A percentile compares a stretch with the other conserved stretches of the same genome.
Evolutionary conservation across 2,113 vertebrate genomes (phyloP).

Genomic region (Danionella cerebrum): DNA sequence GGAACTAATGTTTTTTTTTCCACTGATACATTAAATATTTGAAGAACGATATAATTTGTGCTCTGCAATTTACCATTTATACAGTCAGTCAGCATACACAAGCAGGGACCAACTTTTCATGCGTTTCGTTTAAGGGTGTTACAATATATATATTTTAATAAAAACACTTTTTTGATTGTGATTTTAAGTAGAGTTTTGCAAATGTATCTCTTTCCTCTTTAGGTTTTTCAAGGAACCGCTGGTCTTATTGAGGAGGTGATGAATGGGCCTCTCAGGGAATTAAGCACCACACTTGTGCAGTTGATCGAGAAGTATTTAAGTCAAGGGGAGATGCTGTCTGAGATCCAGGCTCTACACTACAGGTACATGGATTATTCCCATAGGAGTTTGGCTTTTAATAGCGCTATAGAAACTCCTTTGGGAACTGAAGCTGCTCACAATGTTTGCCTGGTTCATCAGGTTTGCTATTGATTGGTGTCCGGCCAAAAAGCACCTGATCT

Average conservation of each 20-base stretch:
- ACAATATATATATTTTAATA: too few relatives aligned
- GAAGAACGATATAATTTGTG: too few relatives aligned
- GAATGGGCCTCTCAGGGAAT: slow-evolving; percentile 30
- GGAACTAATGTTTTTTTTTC: too few relatives aligned
- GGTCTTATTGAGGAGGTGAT: slow-evolving; percentile 43
- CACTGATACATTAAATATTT: too few relatives aligned
- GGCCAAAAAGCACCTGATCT: slow-evolving; percentile 52
- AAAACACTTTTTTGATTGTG: too few relatives aligned
- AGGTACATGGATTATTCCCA: slow-evolving; percentile 41
- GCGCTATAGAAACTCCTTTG: too few relatives aligned
- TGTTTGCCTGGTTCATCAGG: slow-evolving; percentile 29
- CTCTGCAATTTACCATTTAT: too few relatives aligned
- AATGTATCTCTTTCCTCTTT: neutral
- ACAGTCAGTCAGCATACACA: too few relatives aligned
- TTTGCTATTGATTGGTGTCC: slow-evolving; percentile 68
- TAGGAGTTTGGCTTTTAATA: too few relatives aligned
- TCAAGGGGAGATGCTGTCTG: slow-evolving; percentile 57
- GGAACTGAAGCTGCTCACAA: neutral
- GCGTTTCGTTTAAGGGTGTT: too few relatives aligned
- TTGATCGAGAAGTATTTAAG: slow-evolving; percentile 51
- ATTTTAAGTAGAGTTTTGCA: too few relatives aligned
- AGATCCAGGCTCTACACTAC: slow-evolving; percentile 59
- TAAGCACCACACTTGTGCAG: slow-evolving; percentile 52
- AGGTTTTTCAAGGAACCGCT: slow-evolving; percentile 44
- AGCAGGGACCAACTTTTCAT: too few relatives aligned